Evolutionary conservation across 2,797 vertebrate species (phyloP).

Genomic region (Acipenser ruthenus): DNA sequence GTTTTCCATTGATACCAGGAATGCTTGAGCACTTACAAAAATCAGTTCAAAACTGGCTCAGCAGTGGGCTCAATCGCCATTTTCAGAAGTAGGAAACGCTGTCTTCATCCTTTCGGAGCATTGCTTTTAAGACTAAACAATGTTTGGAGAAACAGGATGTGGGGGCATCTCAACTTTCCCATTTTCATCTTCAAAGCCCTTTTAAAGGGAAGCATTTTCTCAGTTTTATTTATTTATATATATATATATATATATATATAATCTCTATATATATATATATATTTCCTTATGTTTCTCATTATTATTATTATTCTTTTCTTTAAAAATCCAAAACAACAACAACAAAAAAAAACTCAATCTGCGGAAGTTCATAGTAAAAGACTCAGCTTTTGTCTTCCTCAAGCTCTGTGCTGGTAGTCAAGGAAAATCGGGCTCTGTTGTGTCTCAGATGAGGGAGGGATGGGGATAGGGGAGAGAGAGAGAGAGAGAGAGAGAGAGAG

Average conservation of each 20-base stretch:
- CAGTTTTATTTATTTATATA: conserved; percentile 38
- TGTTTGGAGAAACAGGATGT: conserved; percentile 17
- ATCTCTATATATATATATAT: conserved; percentile 62
- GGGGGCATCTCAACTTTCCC: conserved; percentile 21
- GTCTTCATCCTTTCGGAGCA: too few relatives aligned
- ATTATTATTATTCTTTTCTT: conserved; percentile 41
- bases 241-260: conserved; percentile 55
- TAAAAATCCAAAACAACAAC: conserved; percentile 45
- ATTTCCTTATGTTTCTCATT: conserved; percentile 36
- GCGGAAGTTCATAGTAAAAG: conserved; percentile 23
- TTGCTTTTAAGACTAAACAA: neutral
- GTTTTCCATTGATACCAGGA: conserved; percentile 1
- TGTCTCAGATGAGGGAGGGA: conserved; percentile 1
- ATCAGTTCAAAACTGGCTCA: too few relatives aligned
- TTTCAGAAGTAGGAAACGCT: too few relatives aligned
- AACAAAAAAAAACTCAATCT: conserved; percentile 38
- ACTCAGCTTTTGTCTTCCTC: conserved; percentile 38
- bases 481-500: conserved; percentile 19
- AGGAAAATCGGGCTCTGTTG: conserved; percentile 1
- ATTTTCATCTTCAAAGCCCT: conserved; percentile 46
- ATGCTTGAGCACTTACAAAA: too few relatives aligned
- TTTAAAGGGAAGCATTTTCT: conserved; percentile 71
- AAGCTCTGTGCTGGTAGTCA: conserved; percentile 29
- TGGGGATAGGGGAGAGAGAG: conserved; percentile 27
- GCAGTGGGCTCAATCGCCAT: too few relatives aligned